A percentile compares a stretch with the other conserved stretches of the same genome.
Evolutionary conservation across 2,797 vertebrate genomes (phyloP).

Genomic region (Cyclura pinguis): DNA sequence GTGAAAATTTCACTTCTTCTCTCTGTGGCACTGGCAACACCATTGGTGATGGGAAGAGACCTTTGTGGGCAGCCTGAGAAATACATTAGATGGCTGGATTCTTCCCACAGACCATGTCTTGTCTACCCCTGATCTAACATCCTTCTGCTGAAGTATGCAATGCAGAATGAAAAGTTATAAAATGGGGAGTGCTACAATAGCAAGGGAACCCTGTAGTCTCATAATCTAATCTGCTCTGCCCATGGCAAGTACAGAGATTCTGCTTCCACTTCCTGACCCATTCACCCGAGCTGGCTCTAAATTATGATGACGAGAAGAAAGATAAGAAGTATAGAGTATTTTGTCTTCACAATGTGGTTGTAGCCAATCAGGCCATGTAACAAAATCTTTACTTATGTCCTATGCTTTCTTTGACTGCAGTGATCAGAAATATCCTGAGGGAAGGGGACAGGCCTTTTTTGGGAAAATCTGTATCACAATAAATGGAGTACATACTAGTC

Average conservation of each 20-base stretch:
- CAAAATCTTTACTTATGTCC: too few species aligned
- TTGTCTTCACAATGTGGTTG: background rate
- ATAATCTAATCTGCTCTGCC: background rate
- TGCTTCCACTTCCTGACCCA: background rate
- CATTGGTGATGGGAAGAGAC: background rate
- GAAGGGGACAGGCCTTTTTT: background rate
- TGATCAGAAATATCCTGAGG: background rate
- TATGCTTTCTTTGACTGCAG: background rate
- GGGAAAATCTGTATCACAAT: background rate
- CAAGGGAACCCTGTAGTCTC: background rate
- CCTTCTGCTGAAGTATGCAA: constrained; percentile 8
- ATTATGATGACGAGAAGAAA: background rate
- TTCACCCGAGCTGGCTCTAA: background rate
- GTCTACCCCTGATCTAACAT: background rate
- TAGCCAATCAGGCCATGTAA: background rate
- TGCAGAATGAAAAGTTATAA: constrained; percentile 28
- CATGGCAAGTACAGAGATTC: background rate
- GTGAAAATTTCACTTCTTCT: background rate
- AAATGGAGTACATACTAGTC: background rate
- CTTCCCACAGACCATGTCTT: background rate
- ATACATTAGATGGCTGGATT: background rate
- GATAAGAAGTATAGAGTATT: background rate
- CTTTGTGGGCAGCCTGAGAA: background rate
- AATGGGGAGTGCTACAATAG: constrained; percentile 8
- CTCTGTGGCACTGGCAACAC: background rate